These are phyloP conservation scores for Acanthornis magna DNA, from an alignment of 2,797 vertebrate genomes.

Conservation along the genomic window DNA sequence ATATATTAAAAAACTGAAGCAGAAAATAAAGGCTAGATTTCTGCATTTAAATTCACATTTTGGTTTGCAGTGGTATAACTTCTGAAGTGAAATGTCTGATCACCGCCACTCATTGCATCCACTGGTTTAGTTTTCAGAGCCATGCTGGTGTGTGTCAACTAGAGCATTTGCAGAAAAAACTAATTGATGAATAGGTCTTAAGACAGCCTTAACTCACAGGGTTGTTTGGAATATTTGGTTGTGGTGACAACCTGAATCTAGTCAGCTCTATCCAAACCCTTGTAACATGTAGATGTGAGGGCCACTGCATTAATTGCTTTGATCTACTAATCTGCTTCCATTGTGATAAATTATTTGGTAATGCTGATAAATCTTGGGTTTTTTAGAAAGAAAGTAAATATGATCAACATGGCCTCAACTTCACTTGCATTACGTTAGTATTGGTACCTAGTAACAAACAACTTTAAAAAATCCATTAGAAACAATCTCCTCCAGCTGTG, in stretches of 20 bases:
- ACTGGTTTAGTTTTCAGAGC: background rate
- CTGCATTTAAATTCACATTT: background rate
- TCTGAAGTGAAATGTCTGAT: background rate
- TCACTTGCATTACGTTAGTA: background rate
- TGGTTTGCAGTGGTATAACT: background rate
- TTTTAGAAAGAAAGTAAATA: background rate
- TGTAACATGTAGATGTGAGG: background rate
- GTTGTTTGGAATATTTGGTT: background rate
- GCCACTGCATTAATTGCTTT: background rate
- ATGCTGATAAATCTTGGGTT: background rate
- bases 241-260: background rate
- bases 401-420: background rate
- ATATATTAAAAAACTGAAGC: background rate
- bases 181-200: background rate
- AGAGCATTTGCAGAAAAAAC: background rate
- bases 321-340: background rate
- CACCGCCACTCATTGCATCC: accelerated
- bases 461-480: slow-evolving; percentile 21
- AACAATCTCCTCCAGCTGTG: slow-evolving; percentile 23
- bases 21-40: background rate
- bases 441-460: background rate
- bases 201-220: background rate
- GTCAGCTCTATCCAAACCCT: background rate
- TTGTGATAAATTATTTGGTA: background rate
- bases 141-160: background rate